Conservation (phyloP, 2,113 vertebrate genomes). For the Dicentrarchus labrax region DNA sequence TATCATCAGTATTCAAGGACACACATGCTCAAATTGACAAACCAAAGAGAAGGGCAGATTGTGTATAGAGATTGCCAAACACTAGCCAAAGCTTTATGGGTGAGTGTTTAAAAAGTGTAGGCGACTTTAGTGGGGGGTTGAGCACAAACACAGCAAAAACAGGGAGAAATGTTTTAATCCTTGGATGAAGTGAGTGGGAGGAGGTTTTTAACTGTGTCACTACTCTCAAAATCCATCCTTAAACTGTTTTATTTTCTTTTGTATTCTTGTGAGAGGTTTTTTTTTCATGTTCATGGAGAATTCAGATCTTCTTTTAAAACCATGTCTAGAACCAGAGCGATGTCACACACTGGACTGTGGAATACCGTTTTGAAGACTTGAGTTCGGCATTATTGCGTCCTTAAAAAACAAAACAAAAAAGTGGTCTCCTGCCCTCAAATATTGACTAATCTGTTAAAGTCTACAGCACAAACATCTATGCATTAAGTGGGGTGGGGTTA, state of each 20-base stretch:
- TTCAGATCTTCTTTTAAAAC: background rate
- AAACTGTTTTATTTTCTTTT: background rate
- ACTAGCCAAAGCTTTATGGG: background rate
- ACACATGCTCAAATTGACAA: background rate
- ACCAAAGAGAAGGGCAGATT: background rate
- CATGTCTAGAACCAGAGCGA: no score
- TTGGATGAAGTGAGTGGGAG: background rate
- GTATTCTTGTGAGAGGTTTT: background rate
- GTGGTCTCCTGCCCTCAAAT: background rate
- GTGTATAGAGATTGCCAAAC: background rate
- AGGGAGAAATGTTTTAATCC: background rate
- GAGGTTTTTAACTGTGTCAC: background rate
- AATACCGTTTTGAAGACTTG: no score
- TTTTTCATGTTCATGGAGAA: background rate
- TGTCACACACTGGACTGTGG: no score
- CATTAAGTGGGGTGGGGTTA: background rate
- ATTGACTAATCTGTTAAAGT: background rate
- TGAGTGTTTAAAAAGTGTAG: background rate
- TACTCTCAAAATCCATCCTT: background rate
- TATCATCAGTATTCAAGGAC: constrained; percentile 12
- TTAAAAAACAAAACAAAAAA: no score
- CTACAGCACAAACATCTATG: background rate
- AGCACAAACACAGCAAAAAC: background rate
- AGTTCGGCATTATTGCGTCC: no score
- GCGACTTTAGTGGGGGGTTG: background rate